These are phyloP conservation scores for Myotis myotis DNA, from an alignment of 2,797 vertebrate genomes.

Conservation along the genomic window DNA sequence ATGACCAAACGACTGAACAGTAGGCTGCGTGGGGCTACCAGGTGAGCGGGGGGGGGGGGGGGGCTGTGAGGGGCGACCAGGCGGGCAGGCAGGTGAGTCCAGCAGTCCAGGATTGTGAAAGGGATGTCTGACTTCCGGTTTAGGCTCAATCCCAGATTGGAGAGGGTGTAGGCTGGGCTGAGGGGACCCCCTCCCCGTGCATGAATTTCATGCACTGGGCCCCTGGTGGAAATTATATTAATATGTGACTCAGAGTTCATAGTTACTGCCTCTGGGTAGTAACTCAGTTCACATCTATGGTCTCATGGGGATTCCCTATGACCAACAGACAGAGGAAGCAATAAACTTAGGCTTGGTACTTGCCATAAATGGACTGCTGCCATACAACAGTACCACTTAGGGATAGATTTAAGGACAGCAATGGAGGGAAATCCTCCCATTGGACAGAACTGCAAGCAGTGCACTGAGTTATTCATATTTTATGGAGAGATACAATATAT, in stretches of 20 bases:
- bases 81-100: too few species aligned
- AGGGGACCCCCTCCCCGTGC: too few species aligned
- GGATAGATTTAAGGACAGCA: neutral
- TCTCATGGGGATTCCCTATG: neutral
- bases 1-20: too few species aligned
- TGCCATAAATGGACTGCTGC: neutral
- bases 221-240: neutral
- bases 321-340: neutral
- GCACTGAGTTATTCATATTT: neutral
- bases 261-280: neutral
- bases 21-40: too few species aligned
- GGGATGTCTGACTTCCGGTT: too few species aligned
- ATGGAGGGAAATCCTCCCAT: neutral
- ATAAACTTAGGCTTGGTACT: neutral
- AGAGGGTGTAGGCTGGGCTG: too few species aligned
- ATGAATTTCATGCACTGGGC: too few species aligned
- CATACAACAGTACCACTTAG: neutral
- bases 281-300: neutral
- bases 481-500: neutral
- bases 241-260: neutral
- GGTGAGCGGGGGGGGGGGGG: too few species aligned
- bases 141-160: too few species aligned
- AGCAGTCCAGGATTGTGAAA: too few species aligned
- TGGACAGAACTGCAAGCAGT: neutral
- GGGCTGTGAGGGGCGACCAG: too few species aligned